These are phyloP conservation scores for Meta bourneti DNA, from an alignment of 2,888 invertebrate species.

Conservation along the genomic window DNA sequence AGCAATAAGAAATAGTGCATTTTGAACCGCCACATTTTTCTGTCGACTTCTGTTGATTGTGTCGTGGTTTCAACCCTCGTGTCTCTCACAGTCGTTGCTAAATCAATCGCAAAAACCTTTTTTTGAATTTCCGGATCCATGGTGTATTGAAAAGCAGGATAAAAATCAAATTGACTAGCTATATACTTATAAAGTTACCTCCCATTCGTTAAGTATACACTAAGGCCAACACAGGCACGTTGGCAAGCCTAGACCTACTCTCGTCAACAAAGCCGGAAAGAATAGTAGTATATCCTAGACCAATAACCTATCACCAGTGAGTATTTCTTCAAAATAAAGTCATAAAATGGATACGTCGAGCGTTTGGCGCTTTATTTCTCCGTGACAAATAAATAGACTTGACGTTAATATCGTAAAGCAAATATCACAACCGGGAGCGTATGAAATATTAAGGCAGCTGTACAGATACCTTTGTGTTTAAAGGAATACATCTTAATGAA, in stretches of 20 bases:
- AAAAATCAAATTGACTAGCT: too few species aligned
- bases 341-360: background rate
- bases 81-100: background rate
- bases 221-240: too few species aligned
- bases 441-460: background rate
- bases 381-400: background rate
- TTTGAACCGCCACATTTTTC: constrained; percentile 37
- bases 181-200: too few species aligned
- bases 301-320: too few species aligned
- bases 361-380: background rate
- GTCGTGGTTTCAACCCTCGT: background rate
- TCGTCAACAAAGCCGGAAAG: too few species aligned
- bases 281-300: too few species aligned
- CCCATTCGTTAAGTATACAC: too few species aligned
- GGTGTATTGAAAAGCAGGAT: too few species aligned
- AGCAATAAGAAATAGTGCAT: constrained; percentile 23
- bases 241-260: too few species aligned
- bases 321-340: background rate
- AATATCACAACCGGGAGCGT: background rate
- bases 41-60: background rate
- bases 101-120: background rate
- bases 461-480: background rate
- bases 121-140: background rate
- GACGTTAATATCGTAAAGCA: background rate
- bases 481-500: background rate